Evolutionary conservation across 30 jellyfish, hydroid and myxozoan species (phyloP), one percentile per base, ranked within the genome.

Genomic region (Aurelia aurita complex sp. Pacific): DNA sequence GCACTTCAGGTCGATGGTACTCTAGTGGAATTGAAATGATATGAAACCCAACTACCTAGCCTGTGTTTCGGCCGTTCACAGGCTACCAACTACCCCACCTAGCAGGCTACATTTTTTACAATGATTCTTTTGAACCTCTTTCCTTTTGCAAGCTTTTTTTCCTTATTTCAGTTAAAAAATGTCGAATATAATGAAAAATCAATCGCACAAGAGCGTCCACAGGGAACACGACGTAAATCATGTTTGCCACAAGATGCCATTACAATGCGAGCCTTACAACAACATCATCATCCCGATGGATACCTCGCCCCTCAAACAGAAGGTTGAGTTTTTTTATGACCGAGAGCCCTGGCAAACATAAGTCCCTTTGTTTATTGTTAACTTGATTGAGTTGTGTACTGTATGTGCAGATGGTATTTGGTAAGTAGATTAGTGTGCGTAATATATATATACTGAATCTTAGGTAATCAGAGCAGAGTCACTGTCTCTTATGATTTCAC

Each of bases 231-330:
- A 53, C 85, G 95, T 23, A 86, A 86, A 63, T 86, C 95, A 3
- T 54, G 79, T 60, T 75, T 86, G 19, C 95, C 95, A 6, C 95
- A 86, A 42, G 95, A 86, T 60, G 87, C 95, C 33, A 11, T 74
- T 52, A 86, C 87, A 52, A 70, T 54, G 59, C 63, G 78, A 15
- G 95, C 95, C 2, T 36, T 86, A 42, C 89, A 86, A 79, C 80
- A 76, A n/a, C 95, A 86, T 59, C 80, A 76, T 17, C 95, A 83
- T 18, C 80, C 89, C 13, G 95, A 86, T 62, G 95, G 95, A 35
- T 86, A 86, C 73, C 80, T 86, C 43, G 65, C 95, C 17, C 36
- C 93, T 4, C 85, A 77, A 53, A 51, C 85, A 10, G 93, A 84
- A 74, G 87, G 93, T 4, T 74, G 72, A 68, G 36, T n/a, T 40